Evolutionary conservation across 2,113 vertebrate species (phyloP), one percentile per base, ranked within the genome.

Genomic region (Struthidea cinerea): DNA sequence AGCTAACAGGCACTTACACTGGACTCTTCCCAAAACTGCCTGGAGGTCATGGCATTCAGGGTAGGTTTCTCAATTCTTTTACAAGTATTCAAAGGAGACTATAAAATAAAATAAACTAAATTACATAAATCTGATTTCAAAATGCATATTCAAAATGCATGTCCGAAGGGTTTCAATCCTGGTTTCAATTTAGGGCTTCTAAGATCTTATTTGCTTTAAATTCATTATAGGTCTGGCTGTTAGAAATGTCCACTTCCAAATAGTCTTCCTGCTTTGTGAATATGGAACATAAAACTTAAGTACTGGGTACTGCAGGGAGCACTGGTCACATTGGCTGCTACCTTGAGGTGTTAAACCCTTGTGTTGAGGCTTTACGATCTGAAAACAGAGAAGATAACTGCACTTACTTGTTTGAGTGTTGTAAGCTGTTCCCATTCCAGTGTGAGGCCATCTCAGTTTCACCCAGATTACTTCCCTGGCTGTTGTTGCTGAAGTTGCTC

Each of bases 1-100:
- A 93, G 55, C 16, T 98, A 63, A 96, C 79, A 4, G 97, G 95
- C 80, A 87, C 96, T 56, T 98, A 98, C 91, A 95, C 93, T 9
- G 91, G 96, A 44, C 97, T 95, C 50, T 97, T 98, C 84, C 96
- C 93, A 14, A 97, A 96, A 91, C 71, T 98, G 37, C 27, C 76
- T n/a, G 96, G 98, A 79, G 97, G 95, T 52, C 96, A 98, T 23
- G 81, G 95, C 3, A 4, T 99, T 80, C 97, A 97, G 57, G 97
- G 98, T 99, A 97, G 67, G 96, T 91, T 78, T 89, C 64, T 60
- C 33, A 49, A 49, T 30, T 71, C 60, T 91, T 75, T 52, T 74
- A 42, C 13, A 56, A 37, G 50, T 44, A 12, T 70, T 78, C 22
- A 81, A 60, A 83, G n/a, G 50, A 70, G 37, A 49, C 16, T 50